Evolutionary conservation across 2,797 vertebrate species (phyloP).

Genomic region (Cottoperca gobio): DNA sequence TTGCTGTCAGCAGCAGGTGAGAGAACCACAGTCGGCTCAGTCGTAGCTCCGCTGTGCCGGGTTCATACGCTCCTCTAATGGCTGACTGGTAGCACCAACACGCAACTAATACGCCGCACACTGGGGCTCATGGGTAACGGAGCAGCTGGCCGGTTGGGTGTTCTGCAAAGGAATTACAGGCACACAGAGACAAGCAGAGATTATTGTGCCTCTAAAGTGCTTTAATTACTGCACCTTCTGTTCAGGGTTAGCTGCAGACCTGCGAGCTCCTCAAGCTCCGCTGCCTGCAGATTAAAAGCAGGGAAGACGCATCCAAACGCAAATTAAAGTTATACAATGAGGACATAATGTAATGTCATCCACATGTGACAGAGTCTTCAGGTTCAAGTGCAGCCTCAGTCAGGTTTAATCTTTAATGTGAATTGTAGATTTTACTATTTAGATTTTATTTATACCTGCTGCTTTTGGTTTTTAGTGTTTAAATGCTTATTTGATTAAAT

Average conservation of each 20-base stretch:
- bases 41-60: constrained; percentile 57
- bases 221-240: constrained; percentile 73
- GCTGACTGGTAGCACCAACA: constrained; percentile 38
- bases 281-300: constrained; percentile 2
- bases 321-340: constrained; percentile 37
- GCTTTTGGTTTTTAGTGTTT: no score
- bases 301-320: background rate
- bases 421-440: no score
- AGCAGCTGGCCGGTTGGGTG: constrained; percentile 53
- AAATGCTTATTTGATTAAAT: no score
- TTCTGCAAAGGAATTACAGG: constrained; percentile 58
- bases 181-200: constrained; percentile 57
- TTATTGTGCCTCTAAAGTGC: constrained; percentile 68
- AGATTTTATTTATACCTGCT: no score
- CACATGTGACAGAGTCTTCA: background rate
- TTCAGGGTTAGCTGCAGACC: constrained; percentile 58
- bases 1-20: constrained; percentile 53
- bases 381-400: background rate
- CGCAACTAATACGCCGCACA: constrained; percentile 45
- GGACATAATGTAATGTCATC: background rate
- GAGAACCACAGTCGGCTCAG: constrained; percentile 45
- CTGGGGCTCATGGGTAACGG: constrained; percentile 40
- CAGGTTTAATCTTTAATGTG: no score
- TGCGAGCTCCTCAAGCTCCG: constrained; percentile 26
- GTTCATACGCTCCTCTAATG: constrained; percentile 64